Percentiles rank a stretch among this genome's conserved stretches.
phyloP scores from a whole-genome alignment of 2,888 invertebrate genomes.

The Melangyna quadrimaculata region DNA sequence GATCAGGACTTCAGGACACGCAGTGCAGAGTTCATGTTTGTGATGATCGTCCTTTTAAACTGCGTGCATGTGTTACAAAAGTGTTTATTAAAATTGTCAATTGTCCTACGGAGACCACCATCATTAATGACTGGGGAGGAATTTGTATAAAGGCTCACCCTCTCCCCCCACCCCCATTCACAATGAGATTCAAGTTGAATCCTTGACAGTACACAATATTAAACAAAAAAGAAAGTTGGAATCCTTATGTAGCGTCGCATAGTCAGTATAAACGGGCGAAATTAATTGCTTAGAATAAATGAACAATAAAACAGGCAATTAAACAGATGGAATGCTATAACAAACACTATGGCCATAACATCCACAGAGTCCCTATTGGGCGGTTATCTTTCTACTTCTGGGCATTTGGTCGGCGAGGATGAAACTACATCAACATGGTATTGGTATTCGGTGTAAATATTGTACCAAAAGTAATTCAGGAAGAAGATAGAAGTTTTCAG shows the following conservation, averaged over 20 bases:
- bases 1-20: neutral
- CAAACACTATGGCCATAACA: constrained; percentile 33
- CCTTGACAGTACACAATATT: neutral
- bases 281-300: constrained; percentile 69
- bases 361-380: neutral
- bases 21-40: neutral
- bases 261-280: constrained; percentile 42
- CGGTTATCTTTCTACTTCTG: neutral
- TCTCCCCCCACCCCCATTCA: too few relatives aligned
- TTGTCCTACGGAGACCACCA: constrained; percentile 7
- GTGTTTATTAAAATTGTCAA: constrained; percentile 65
- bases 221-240: neutral
- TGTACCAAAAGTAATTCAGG: neutral
- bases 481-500: neutral
- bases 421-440: neutral
- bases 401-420: neutral
- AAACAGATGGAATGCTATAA: constrained; percentile 48
- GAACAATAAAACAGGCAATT: constrained; percentile 68
- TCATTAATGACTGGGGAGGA: constrained; percentile 2
- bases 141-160: neutral
- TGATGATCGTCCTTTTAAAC: neutral
- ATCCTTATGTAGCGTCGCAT: neutral
- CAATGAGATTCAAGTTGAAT: neutral
- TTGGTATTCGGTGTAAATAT: neutral
- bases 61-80: constrained; percentile 64